Evolutionary conservation across 64 coral and sea anemone species (phyloP).

Genomic region (Actinia tenebrosa): DNA sequence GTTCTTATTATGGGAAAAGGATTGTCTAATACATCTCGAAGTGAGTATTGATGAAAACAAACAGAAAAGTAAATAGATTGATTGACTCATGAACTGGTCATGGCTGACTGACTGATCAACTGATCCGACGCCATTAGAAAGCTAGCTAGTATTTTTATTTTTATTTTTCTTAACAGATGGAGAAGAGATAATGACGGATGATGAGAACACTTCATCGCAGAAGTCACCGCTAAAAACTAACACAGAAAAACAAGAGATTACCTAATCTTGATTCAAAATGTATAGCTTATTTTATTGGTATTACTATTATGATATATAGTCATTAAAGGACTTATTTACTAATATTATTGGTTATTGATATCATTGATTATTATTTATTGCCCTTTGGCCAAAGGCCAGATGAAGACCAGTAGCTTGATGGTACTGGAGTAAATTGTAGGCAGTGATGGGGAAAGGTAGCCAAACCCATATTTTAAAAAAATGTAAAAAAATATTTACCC

Average conservation of each 20-base stretch:
- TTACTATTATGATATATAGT: not conserved
- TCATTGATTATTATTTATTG: not conserved
- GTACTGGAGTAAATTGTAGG: no score
- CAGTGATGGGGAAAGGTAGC: no score
- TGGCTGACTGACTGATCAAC: not conserved
- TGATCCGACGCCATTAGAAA: no score
- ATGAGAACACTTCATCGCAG: not conserved
- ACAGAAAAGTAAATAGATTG: not conserved
- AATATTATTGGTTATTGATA: not conserved
- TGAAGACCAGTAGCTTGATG: no score
- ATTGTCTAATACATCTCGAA: not conserved
- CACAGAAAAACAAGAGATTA: not conserved
- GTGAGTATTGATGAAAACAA: not conserved
- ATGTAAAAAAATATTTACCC: no score
- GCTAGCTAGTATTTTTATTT: not conserved
- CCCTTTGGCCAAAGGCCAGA: not conserved
- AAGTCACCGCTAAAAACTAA: not conserved
- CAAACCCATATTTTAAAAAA: no score
- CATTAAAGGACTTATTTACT: not conserved
- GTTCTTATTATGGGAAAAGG: slow-evolving; percentile 77
- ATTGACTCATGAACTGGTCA: no score
- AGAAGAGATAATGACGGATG: not conserved
- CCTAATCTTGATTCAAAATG: not conserved
- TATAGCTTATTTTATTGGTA: not conserved
- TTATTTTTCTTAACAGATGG: not conserved